phyloP scores from a whole-genome alignment of 2,797 vertebrate genomes.

The Pempheris klunzingeri region DNA sequence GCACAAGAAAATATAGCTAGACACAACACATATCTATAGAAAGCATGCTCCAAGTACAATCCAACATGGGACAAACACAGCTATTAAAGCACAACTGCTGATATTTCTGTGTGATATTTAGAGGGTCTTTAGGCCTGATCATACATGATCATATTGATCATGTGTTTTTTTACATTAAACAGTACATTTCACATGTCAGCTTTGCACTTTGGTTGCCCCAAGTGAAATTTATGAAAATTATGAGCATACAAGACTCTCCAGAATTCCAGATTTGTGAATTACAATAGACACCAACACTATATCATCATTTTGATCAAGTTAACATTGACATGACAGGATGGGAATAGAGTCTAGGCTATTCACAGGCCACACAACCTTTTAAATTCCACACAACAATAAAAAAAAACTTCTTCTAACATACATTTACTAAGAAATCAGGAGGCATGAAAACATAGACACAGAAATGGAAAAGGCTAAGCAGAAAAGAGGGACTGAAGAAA shows the following conservation, averaged over 20 bases:
- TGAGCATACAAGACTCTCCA: neutral
- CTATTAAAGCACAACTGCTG: neutral
- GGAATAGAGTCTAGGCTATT: neutral
- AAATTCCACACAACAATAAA: constrained; percentile 52
- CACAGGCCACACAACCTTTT: constrained; percentile 53
- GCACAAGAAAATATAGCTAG: constrained; percentile 21
- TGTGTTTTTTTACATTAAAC: neutral
- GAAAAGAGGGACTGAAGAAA: constrained; percentile 13
- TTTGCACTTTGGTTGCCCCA: neutral
- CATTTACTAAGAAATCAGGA: constrained; percentile 29
- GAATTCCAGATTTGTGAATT: neutral
- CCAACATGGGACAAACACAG: constrained; percentile 34
- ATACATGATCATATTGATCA: neutral
- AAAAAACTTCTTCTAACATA: neutral
- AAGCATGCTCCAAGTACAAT: constrained; percentile 63
- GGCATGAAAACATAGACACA: constrained; percentile 41
- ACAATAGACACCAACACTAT: no score
- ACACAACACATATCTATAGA: constrained; percentile 38
- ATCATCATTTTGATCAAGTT: no score
- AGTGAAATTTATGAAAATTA: neutral
- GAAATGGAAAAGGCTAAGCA: constrained; percentile 42
- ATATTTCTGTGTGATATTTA: constrained; percentile 52
- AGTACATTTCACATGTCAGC: neutral
- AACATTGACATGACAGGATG: neutral
- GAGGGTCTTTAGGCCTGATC: constrained; percentile 44